Percentiles rank a stretch among this genome's conserved stretches.
phyloP scores from a whole-genome alignment of 1,140 invertebrate genomes.

The Dendrolimus kikuchii region DNA sequence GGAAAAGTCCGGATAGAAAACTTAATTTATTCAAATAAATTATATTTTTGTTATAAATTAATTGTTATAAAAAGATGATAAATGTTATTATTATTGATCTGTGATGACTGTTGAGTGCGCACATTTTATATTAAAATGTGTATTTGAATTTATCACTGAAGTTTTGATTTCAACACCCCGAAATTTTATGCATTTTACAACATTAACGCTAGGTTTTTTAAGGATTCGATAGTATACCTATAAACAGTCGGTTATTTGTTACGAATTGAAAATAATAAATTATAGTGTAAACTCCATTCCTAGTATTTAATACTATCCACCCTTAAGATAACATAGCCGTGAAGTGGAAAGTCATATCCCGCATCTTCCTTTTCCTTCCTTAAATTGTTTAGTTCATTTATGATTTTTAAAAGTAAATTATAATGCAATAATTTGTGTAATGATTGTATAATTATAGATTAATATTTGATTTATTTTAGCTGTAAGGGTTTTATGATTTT shows the following conservation, averaged over 20 bases:
- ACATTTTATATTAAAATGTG: slow-evolving; percentile 71
- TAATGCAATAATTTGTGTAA: neutral
- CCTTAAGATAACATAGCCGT: too few species aligned
- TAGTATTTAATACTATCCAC: too few species aligned
- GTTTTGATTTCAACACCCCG: slow-evolving; percentile 47
- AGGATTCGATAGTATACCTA: too few species aligned
- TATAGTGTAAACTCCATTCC: too few species aligned
- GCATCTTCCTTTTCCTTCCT: too few species aligned
- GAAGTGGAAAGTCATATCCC: too few species aligned
- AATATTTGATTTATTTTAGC: slow-evolving; percentile 7
- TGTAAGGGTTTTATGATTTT: slow-evolving; percentile 24
- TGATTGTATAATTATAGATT: neutral
- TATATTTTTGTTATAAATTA: slow-evolving; percentile 16
- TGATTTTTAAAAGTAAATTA: too few species aligned
- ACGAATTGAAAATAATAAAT: too few species aligned
- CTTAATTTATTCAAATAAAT: slow-evolving; percentile 5
- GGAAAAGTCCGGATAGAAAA: too few species aligned
- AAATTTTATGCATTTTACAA: slow-evolving; percentile 1
- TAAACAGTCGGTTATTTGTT: too few species aligned
- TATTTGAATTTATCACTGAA: slow-evolving; percentile 30
- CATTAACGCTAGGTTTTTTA: too few species aligned
- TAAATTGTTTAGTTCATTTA: too few species aligned
- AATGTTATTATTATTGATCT: slow-evolving; percentile 32
- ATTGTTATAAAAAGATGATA: slow-evolving; percentile 21
- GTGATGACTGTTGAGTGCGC: slow-evolving; percentile 34